Percentiles rank a stretch among this genome's conserved stretches.
These are phyloP conservation scores for Seriola quinqueradiata DNA, from an alignment of 2,113 vertebrate species.

Conservation along the genomic window DNA sequence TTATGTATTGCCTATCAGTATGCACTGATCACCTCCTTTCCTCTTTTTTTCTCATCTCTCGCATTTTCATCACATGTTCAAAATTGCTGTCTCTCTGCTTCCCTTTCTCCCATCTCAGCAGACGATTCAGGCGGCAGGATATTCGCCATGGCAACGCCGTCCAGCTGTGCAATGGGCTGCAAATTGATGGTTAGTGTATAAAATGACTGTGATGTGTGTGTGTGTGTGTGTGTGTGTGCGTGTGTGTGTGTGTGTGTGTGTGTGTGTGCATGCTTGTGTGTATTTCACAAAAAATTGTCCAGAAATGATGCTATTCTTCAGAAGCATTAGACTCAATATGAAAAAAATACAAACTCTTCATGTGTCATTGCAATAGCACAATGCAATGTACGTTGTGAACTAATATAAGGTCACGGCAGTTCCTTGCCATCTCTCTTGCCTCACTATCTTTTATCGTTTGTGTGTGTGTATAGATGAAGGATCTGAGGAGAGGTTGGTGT, in stretches of 20 bases:
- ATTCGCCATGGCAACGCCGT: slow-evolving; percentile 96
- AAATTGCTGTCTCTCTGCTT: slow-evolving; percentile 39
- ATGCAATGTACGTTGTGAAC: slow-evolving; percentile 9
- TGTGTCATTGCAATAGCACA: slow-evolving; percentile 12
- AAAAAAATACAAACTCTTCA: neutral
- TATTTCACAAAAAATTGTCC: neutral
- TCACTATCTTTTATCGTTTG: slow-evolving; percentile 33
- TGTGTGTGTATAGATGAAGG: slow-evolving; percentile 69
- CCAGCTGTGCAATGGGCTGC: slow-evolving; percentile 96
- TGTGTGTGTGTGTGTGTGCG: slow-evolving; percentile 22
- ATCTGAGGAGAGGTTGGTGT: slow-evolving; percentile 87
- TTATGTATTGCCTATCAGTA: slow-evolving; percentile 55
- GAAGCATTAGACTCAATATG: neutral
- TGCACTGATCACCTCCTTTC: slow-evolving; percentile 15
- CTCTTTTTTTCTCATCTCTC: slow-evolving; percentile 13
- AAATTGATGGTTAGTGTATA: slow-evolving; percentile 89
- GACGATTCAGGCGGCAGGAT: slow-evolving; percentile 96
- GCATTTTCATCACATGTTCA: slow-evolving; percentile 43
- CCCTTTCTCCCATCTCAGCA: slow-evolving; percentile 65
- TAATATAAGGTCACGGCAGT: slow-evolving; percentile 43
- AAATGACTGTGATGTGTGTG: slow-evolving; percentile 41
- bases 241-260: slow-evolving; percentile 30
- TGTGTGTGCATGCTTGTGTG: slow-evolving; percentile 11
- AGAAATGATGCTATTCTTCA: neutral
- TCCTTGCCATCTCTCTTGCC: slow-evolving; percentile 22